Evolutionary conservation across 2,888 invertebrate species (phyloP), one percentile per base, ranked within the genome.

Genomic region (Dioctria rufipes): DNA sequence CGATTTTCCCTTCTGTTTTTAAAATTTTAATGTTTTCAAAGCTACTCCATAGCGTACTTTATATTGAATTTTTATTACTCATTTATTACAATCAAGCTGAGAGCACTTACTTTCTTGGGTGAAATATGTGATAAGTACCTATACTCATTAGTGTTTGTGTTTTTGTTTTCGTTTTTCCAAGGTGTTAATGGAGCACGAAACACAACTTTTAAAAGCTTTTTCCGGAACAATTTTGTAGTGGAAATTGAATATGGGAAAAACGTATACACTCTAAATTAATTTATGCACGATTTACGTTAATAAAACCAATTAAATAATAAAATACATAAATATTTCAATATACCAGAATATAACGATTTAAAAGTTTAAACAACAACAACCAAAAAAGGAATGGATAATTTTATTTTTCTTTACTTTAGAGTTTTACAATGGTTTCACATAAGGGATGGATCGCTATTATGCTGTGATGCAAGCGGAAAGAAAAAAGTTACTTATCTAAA

Each of bases 261-360:
- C 43, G 66, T 66, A 6, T 4, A 9, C 13, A 25, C 25, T 25
- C 25, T 25, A 49, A 69, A 69, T 69, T 4, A 69, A 69, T 69
- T 69, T 69, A 69, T 69, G 69, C 43, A 51, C 8, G 49, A 69
- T 69, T 69, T 69, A 49, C 69, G 11, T 69, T 49, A 5, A 43
- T 67, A 51, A 69, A 51, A 69, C 49, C 51, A 69, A 39, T 11
- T 54, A 39, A 69, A 69, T 69, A 69, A 69, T 69, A 51, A 49
- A 69, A 51, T 69, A 25, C 25, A 25, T 69, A 69, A 4, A 49
- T 37, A 9, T 51, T 61, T 51, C 54, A 39, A 25, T 25, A 25
- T 25, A 1, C 1, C 25, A 25, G 25, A 25, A 25, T 25, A 25
- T 25, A 25, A 25, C 25, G 25, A 25, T 25, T 25, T 25, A 25